phyloP scores from a whole-genome alignment of 1,140 invertebrate genomes.

The Venturia canescens region DNA sequence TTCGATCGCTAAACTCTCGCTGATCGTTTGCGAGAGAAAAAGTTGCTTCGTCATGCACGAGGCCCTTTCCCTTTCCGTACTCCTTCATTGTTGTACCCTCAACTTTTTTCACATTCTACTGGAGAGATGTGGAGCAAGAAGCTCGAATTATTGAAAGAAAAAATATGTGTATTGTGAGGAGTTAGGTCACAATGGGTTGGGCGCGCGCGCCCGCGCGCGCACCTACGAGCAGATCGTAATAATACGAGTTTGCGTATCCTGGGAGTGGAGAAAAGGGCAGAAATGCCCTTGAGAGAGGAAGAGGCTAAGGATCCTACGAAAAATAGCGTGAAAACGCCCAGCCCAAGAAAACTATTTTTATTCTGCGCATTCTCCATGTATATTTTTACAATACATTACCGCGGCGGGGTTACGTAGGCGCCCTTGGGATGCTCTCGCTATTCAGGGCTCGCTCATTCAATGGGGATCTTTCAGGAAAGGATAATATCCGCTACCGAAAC shows the following conservation, averaged over 20 bases:
- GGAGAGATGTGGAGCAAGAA: conserved; percentile 1
- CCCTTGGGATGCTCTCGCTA: conserved; percentile 66
- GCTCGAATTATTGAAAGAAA: not conserved
- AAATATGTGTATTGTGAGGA: not conserved
- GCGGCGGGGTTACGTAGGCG: conserved; percentile 70
- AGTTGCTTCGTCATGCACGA: not conserved
- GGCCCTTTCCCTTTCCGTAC: not conserved
- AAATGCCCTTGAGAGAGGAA: not conserved
- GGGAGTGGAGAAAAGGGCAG: not conserved
- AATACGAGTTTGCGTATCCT: not conserved
- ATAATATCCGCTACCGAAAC: conserved; percentile 55
- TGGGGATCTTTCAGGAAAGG: conserved; percentile 63
- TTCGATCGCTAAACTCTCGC: not conserved
- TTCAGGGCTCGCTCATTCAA: conserved; percentile 62
- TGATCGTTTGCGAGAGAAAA: not conserved
- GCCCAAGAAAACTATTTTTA: conserved; percentile 63
- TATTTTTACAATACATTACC: conserved; percentile 52
- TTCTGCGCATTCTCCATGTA: not conserved
- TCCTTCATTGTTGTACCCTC: not conserved
- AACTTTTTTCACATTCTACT: not conserved
- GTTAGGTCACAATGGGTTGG: not conserved
- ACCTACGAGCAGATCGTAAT: not conserved
- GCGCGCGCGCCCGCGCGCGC: not conserved
- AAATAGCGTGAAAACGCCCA: conserved; percentile 62
- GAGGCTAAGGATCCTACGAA: conserved; percentile 38